Evolutionary conservation across 2,888 invertebrate species (phyloP).

Genomic region (Agrochola lychnidis): DNA sequence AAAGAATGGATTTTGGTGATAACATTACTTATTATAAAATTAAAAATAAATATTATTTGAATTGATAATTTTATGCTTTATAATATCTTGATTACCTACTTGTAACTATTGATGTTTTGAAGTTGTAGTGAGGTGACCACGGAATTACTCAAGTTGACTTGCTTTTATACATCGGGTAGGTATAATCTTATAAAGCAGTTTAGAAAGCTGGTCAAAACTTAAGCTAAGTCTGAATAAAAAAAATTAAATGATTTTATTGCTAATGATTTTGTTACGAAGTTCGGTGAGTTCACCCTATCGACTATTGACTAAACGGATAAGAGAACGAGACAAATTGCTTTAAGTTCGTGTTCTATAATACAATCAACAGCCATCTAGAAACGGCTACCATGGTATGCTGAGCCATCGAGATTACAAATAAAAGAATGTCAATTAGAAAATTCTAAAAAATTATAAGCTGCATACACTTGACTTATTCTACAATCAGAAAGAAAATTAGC

Average conservation of each 20-base stretch:
- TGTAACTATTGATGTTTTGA: neutral
- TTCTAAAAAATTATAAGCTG: constrained; percentile 18
- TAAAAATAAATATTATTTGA: neutral
- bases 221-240: neutral
- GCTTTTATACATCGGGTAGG: neutral
- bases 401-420: constrained; percentile 80
- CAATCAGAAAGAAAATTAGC: constrained; percentile 19
- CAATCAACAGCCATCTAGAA: constrained; percentile 80
- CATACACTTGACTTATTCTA: constrained; percentile 8
- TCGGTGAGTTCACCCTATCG: neutral
- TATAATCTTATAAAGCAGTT: neutral
- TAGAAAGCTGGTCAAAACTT: neutral
- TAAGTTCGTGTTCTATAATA: constrained; percentile 21
- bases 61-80: neutral
- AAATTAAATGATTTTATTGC: no score
- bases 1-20: neutral
- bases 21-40: neutral
- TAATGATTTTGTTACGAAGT: constrained; percentile 1
- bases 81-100: neutral
- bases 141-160: neutral
- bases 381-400: constrained; percentile 66
- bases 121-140: neutral
- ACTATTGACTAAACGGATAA: neutral
- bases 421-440: constrained; percentile 65
- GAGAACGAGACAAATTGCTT: constrained; percentile 7